Base-by-base conservation (phyloP, 2,888 invertebrate genomes). In the Acronicta leporina region DNA sequence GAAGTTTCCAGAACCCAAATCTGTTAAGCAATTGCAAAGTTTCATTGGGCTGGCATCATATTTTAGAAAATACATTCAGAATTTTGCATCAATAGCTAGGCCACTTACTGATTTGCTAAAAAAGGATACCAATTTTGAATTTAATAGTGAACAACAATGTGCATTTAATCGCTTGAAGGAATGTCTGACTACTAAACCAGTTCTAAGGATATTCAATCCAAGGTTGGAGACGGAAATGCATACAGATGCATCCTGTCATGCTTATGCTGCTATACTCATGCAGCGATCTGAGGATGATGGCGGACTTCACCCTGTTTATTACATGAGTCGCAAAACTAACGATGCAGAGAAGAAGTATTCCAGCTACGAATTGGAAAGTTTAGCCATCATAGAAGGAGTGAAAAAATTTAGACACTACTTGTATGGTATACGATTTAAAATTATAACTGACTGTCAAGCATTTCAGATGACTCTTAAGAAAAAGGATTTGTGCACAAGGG, bases 341-440 rank as follows among this genome's bases (percentile, higher is more conserved):
- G 55, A 63, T 0, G 46, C 44, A 6, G 52, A 64, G 7, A 35
- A 11, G 1, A 56, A 30, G 9, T 64, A 56, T 9, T 16, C 10
- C 1, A 53, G 64, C 11, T 67, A 59, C 35, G 63, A 67, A 15
- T 14, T 67, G 13, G 63, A 67, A 33, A 47, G 52, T 1, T 15
- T 63, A 11, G 63, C 59, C 1, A 16, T 62, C 0, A 40, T 67
- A 1, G 55, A 47, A 16, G 46, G 47, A 6, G 20, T 67, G 0
- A 59, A 59, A 9, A 59, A 56, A 7, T 67, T 67, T 40, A 48
- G 59, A 16, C 16, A 16, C 3, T 62, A 66, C 15, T 30, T 66
- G 2, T 55, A 27, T 11, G 58, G 62, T 0, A 62, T 49, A 14
- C 43, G n/a, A 2, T 64, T 64, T 13, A 56, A 56, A 11, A 52